Percentiles rank a stretch among this genome's conserved stretches.
These are phyloP conservation scores for Galbula dea DNA, from an alignment of 2,113 vertebrate species.

Conservation along the genomic window DNA sequence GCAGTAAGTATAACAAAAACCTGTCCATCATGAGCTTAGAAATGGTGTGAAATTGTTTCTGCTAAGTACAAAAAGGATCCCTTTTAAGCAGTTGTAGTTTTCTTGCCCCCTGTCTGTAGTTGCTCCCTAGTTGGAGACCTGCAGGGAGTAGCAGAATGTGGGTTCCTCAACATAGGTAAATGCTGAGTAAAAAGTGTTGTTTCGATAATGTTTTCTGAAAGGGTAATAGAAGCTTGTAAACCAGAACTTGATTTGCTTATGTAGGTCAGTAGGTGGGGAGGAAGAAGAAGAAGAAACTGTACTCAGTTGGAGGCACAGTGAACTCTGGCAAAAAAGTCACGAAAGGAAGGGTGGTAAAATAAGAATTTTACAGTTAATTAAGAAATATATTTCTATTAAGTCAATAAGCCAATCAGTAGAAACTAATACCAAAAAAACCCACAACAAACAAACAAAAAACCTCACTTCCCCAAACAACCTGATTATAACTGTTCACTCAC, in stretches of 20 bases:
- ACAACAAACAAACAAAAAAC: not conserved
- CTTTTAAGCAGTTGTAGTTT: not conserved
- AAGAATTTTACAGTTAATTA: not conserved
- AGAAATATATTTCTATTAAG: not conserved
- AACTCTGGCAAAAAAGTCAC: not conserved
- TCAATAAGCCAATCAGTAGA: not conserved
- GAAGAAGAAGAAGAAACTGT: not conserved
- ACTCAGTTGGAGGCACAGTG: not conserved
- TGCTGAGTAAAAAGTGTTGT: not conserved
- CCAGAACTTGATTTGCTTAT: not conserved
- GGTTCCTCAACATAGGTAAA: not conserved
- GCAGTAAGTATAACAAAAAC: not conserved
- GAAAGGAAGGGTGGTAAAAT: not conserved
- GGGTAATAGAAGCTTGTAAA: not conserved
- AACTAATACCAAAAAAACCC: not conserved
- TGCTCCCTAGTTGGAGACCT: not conserved
- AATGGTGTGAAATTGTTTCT: not conserved
- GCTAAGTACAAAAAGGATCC: not conserved
- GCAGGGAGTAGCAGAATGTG: not conserved
- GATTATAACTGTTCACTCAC: conserved; percentile 40
- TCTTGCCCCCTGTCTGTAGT: not conserved
- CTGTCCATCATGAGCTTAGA: not conserved
- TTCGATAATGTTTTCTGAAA: not conserved
- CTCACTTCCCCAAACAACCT: not conserved
- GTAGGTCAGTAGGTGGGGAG: not conserved